These are phyloP conservation scores for Cistogaster globosa DNA, from an alignment of 2,888 invertebrate genomes.

Conservation along the genomic window DNA sequence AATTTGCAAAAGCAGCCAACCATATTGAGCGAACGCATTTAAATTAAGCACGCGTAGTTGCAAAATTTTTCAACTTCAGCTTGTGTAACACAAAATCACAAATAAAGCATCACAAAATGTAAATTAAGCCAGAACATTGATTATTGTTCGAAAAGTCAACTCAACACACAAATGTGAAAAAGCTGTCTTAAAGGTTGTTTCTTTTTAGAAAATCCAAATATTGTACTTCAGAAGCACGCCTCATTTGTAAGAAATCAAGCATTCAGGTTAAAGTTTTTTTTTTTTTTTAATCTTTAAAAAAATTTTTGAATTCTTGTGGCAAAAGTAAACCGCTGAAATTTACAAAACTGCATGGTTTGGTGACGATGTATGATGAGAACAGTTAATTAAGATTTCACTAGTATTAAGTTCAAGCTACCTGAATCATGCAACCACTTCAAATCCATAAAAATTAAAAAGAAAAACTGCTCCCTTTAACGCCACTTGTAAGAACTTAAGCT, in stretches of 20 bases:
- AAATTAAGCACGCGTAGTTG: slow-evolving; percentile 64
- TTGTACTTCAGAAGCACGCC: too few relatives aligned
- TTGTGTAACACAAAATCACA: slow-evolving; percentile 6
- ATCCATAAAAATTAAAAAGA: too few relatives aligned
- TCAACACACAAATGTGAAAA: too few relatives aligned
- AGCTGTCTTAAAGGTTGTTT: too few relatives aligned
- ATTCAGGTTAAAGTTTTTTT: slow-evolving; percentile 30
- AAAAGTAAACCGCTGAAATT: slow-evolving; percentile 36
- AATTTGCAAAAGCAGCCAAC: too few relatives aligned
- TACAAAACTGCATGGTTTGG: background rate
- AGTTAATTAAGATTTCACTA: too few relatives aligned
- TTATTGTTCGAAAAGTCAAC: slow-evolving; percentile 50
- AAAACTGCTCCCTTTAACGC: too few relatives aligned
- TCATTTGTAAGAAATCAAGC: slow-evolving; percentile 50
- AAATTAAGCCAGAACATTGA: slow-evolving; percentile 57
- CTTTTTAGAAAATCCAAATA: too few relatives aligned
- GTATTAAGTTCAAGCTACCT: too few relatives aligned
- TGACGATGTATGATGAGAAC: too few relatives aligned
- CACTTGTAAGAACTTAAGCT: too few relatives aligned
- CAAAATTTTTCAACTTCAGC: slow-evolving; percentile 19
- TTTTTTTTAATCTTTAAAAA: slow-evolving; percentile 1
- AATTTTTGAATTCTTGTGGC: slow-evolving; percentile 1
- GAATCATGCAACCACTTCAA: too few relatives aligned
- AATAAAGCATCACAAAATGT: slow-evolving; percentile 58
- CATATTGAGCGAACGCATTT: slow-evolving; percentile 59